These are phyloP conservation scores for Drosophila nigromelanica DNA, from an alignment of 1,140 invertebrate genomes.

Conservation along the genomic window DNA sequence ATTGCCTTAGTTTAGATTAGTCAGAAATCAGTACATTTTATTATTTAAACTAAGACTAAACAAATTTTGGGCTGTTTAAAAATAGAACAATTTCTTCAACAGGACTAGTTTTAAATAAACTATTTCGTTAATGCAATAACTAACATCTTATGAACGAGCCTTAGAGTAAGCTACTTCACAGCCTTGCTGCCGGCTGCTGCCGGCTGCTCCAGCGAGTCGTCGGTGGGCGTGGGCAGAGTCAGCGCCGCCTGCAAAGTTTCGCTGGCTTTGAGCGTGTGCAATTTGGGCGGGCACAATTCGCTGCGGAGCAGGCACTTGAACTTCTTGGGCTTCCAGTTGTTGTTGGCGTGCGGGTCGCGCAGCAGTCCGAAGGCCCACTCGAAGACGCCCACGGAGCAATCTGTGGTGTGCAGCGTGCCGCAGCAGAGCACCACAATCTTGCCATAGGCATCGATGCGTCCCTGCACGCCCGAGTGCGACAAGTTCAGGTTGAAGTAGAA, in stretches of 20 bases:
- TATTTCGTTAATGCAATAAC: slow-evolving; percentile 26
- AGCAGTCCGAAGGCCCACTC: slow-evolving; percentile 87
- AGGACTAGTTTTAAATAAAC: slow-evolving; percentile 16
- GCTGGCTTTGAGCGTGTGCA: slow-evolving; percentile 50
- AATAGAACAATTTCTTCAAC: slow-evolving; percentile 7
- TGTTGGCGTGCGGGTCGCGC: slow-evolving; percentile 85
- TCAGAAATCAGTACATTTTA: too few species aligned
- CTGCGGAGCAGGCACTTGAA: slow-evolving; percentile 82
- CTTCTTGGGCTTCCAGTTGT: slow-evolving; percentile 88
- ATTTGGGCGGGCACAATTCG: slow-evolving; percentile 50
- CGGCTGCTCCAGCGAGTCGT: slow-evolving; percentile 42
- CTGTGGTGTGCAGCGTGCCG: slow-evolving; percentile 86
- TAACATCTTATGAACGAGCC: slow-evolving; percentile 17
- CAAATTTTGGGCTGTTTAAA: too few species aligned
- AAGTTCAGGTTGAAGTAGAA: slow-evolving; percentile 87
- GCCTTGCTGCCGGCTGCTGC: neutral
- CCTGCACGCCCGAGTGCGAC: slow-evolving; percentile 85
- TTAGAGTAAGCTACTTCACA: neutral
- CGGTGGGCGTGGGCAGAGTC: slow-evolving; percentile 46
- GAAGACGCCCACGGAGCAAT: slow-evolving; percentile 86
- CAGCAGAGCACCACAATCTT: slow-evolving; percentile 86
- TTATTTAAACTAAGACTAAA: too few species aligned
- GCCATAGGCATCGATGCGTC: slow-evolving; percentile 86
- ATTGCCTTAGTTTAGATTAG: too few species aligned
- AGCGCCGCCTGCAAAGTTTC: slow-evolving; percentile 54